phyloP scores from a whole-genome alignment of 2,113 vertebrate genomes.

The Telmatochromis brachygnathus region DNA sequence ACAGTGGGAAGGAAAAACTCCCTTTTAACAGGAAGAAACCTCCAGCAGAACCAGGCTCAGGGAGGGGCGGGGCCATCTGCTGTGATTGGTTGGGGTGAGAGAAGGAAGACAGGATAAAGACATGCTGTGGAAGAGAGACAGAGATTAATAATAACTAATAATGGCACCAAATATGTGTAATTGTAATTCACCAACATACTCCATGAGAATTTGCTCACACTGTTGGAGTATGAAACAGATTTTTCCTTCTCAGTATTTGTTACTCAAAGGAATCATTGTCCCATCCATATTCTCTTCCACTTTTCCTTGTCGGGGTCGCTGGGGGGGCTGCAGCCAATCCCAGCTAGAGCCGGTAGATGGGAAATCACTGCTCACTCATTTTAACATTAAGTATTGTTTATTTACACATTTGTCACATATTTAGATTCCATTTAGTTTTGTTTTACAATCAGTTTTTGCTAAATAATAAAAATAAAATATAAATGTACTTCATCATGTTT shows the following conservation, averaged over 20 bases:
- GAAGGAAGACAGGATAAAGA: too few relatives aligned
- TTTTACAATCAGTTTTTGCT: background rate
- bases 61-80: too few relatives aligned
- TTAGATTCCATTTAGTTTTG: background rate
- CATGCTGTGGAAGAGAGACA: background rate
- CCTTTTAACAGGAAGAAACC: too few relatives aligned
- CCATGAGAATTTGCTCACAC: background rate
- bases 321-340: background rate
- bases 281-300: background rate
- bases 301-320: accelerated
- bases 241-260: background rate
- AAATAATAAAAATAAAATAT: background rate
- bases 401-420: background rate
- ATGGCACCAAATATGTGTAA: background rate
- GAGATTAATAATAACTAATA: accelerated
- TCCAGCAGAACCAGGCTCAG: too few relatives aligned
- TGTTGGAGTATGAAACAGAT: background rate
- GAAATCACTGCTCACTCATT: background rate
- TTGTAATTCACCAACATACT: background rate
- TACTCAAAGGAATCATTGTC: background rate
- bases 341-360: background rate
- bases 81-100: too few relatives aligned
- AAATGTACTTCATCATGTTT: background rate
- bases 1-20: too few relatives aligned
- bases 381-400: background rate